Conservation (phyloP, 2,113 vertebrate genomes). For the Alosa alosa region DNA sequence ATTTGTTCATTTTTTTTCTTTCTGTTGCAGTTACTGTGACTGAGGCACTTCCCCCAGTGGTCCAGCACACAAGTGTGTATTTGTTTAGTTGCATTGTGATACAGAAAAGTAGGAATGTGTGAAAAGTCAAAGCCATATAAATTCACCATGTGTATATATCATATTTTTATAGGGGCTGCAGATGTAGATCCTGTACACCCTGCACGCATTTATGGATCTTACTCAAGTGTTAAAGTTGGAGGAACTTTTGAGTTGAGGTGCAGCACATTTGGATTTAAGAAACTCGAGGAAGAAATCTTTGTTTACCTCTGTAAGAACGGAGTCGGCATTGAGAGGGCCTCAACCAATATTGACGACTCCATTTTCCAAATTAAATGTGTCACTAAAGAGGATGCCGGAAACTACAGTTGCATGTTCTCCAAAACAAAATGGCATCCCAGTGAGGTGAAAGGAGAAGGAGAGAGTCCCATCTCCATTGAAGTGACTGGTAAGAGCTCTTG, state of each 20-base stretch:
- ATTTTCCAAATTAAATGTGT: not conserved
- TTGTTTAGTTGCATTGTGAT: not conserved
- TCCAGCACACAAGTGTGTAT: not conserved
- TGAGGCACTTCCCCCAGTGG: not conserved
- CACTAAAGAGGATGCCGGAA: not conserved
- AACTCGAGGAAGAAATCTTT: accelerated
- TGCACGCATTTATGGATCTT: slow-evolving; percentile 32
- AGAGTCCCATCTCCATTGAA: not conserved
- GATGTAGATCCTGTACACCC: not conserved
- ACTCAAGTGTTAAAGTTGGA: slow-evolving; percentile 20
- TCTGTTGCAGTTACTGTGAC: not conserved
- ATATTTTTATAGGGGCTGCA: not conserved
- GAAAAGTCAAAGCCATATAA: not conserved
- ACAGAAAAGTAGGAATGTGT: not conserved
- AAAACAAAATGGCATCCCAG: not conserved
- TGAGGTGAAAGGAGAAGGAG: not conserved
- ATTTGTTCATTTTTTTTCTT: not conserved
- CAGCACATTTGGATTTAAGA: slow-evolving; percentile 43
- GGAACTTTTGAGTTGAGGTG: slow-evolving; percentile 39
- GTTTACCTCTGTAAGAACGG: slow-evolving; percentile 46
- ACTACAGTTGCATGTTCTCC: not conserved
- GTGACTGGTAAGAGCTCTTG: not conserved
- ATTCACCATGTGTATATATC: not conserved
- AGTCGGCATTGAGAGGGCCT: accelerated
- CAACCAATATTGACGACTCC: not conserved